Base-by-base conservation (phyloP, 2,888 invertebrate genomes). In the Escarpia spicata region DNA sequence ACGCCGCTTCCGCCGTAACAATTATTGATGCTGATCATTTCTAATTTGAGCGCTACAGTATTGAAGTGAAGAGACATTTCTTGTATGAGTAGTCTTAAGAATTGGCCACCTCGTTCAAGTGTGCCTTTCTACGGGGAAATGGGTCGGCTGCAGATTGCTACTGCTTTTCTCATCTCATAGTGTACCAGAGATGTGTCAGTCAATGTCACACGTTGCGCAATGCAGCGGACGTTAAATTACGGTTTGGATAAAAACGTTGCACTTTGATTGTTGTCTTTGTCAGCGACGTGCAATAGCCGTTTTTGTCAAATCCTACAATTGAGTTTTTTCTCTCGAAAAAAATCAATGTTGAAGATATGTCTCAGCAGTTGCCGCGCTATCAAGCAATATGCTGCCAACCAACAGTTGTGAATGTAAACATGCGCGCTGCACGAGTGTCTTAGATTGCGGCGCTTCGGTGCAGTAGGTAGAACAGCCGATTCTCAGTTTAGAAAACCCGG, bases 21-120 rank as follows among this genome's bases (percentile, higher is more conserved):
- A 75, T n/a, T 75, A 75, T 75, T 26, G n/a, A 75, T 75, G 75
- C 75, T 75, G 75, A 75, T 75, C 19, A 75, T 75, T 75, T 75
- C 75, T 75, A 75, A 75, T 75, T 75, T 75, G n/a, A 75, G 75
- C n/a, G 19, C 75, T 6, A 75, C 75, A 75, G 75, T n/a, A n/a
- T 75, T 75, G 75, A 75, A 75, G 75, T 26, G 75, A 75, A 75
- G 75, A 75, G 19, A 75, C 26, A 75, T 75, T 26, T 9, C 52
- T 52, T 52, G 52, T 52, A 52, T 37, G 37, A 37, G 37, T 37
- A 37, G 52, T 15, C 52, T 52, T 52, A 0, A 52, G 12, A 52
- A 52, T 52, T 52, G 52, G 52, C 52, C 10, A 52, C 9, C 12
- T 15, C 15, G 52, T 9, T 52, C 52, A 2, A 37, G 12, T 52